phyloP scores from a whole-genome alignment of 1,140 invertebrate species.

The Trigoniulus corallinus region DNA sequence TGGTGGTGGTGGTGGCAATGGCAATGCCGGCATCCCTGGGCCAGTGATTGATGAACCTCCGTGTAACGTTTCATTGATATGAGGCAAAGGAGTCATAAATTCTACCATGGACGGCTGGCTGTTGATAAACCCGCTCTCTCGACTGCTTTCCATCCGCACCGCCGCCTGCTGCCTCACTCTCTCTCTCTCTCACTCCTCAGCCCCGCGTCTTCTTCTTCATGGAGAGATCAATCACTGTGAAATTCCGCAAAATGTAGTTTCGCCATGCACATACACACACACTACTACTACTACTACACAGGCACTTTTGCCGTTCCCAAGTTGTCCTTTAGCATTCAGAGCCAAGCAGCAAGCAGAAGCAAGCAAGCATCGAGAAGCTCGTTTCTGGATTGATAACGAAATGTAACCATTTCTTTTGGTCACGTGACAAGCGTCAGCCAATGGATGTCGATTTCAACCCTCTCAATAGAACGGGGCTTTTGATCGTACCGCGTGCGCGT shows the following conservation, averaged over 20 bases:
- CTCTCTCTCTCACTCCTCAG: too few relatives aligned
- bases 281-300: background rate
- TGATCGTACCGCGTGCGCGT: background rate
- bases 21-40: constrained; percentile 24
- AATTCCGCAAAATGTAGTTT: too few relatives aligned
- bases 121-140: constrained; percentile 77
- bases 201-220: too few relatives aligned
- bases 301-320: too few relatives aligned
- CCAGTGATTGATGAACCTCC: constrained; percentile 19
- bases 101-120: constrained; percentile 84
- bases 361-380: constrained; percentile 7
- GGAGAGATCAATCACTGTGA: too few relatives aligned
- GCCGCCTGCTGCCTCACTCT: too few relatives aligned
- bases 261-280: background rate
- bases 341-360: background rate
- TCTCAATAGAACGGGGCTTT: constrained; percentile 10
- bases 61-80: constrained; percentile 20
- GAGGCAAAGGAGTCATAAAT: constrained; percentile 52
- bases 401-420: constrained; percentile 16
- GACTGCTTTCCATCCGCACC: constrained; percentile 15
- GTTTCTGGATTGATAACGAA: constrained; percentile 16
- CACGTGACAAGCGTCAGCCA: constrained; percentile 16
- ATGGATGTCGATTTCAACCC: constrained; percentile 11
- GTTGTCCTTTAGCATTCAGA: too few relatives aligned
- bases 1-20: constrained; percentile 27